Conservation (phyloP, 2,797 vertebrate genomes). For the Sebastes flavidus region DNA sequence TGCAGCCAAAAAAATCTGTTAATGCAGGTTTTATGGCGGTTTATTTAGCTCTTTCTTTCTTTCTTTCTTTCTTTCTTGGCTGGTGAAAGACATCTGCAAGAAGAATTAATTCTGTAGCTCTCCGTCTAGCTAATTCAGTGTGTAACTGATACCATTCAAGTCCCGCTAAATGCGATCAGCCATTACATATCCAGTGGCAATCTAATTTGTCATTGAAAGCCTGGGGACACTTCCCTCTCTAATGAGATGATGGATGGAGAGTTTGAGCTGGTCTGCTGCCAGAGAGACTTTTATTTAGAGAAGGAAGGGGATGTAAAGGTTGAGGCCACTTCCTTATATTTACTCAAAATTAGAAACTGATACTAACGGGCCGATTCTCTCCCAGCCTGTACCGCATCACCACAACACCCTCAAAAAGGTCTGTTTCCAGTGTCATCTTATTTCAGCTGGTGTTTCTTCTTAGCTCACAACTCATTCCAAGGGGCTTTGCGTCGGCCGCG, state of each 20-base stretch:
- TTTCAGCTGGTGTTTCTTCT: not conserved
- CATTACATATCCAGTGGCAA: conserved; percentile 43
- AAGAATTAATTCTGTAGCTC: conserved; percentile 8
- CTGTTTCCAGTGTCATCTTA: not conserved
- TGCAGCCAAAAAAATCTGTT: not conserved
- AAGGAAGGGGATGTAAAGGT: not conserved
- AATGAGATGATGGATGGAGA: conserved; percentile 47
- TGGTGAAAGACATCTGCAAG: not conserved
- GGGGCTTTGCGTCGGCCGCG: not conserved
- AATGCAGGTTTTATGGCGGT: not conserved
- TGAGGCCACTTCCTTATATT: not conserved
- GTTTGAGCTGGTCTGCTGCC: not conserved
- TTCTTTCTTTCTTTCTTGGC: not conserved
- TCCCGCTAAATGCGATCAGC: conserved; percentile 36
- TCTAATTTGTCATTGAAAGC: conserved; percentile 52
- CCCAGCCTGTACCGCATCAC: not conserved
- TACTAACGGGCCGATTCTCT: not conserved
- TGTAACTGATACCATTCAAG: conserved; percentile 35
- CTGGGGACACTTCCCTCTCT: conserved; percentile 7
- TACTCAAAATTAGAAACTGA: not conserved
- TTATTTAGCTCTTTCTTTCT: not conserved
- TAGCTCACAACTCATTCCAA: not conserved
- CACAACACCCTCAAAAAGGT: not conserved
- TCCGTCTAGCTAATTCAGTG: conserved; percentile 3
- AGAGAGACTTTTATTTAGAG: not conserved